Conservation (phyloP, 2,888 invertebrate species). For the Caenorhabditis doughertyi region DNA sequence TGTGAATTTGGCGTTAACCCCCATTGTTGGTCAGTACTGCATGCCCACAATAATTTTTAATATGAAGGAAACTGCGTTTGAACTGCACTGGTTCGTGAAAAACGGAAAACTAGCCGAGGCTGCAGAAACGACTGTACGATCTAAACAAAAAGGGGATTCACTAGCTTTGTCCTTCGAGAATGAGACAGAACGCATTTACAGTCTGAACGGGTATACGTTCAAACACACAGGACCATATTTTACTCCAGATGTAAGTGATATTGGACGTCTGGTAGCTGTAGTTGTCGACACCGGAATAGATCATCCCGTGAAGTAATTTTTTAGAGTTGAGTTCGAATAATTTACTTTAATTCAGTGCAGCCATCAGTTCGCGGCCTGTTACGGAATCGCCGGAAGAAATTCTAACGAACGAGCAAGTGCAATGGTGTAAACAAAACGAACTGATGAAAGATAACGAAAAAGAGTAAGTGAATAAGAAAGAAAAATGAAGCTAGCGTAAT, state of each 20-base stretch:
- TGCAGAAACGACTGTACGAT: background rate
- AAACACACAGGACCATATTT: slow-evolving; percentile 10
- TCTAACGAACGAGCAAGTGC: slow-evolving; percentile 37
- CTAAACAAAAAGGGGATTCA: slow-evolving; percentile 12
- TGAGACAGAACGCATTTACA: slow-evolving; percentile 24
- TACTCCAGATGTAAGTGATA: slow-evolving; percentile 18
- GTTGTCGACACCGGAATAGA: slow-evolving; percentile 49
- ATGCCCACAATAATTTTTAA: slow-evolving; percentile 26
- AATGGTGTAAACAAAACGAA: slow-evolving; percentile 48
- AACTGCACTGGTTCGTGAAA: slow-evolving; percentile 48
- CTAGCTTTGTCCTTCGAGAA: background rate
- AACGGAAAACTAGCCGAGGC: background rate
- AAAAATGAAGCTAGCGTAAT: background rate
- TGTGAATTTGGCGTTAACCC: background rate
- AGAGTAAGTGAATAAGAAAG: slow-evolving; percentile 15
- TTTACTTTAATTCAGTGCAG: slow-evolving; percentile 15
- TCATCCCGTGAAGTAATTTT: slow-evolving; percentile 39
- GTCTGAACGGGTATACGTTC: slow-evolving; percentile 25
- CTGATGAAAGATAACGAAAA: background rate
- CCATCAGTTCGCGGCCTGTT: slow-evolving; percentile 14
- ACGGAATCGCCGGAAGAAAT: slow-evolving; percentile 5
- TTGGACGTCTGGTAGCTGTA: slow-evolving; percentile 30
- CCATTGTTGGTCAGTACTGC: slow-evolving; percentile 7
- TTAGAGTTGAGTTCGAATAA: background rate
- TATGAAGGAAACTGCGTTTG: background rate